These are phyloP conservation scores for Seriola quinqueradiata DNA, from an alignment of 2,113 vertebrate species.

Conservation along the genomic window DNA sequence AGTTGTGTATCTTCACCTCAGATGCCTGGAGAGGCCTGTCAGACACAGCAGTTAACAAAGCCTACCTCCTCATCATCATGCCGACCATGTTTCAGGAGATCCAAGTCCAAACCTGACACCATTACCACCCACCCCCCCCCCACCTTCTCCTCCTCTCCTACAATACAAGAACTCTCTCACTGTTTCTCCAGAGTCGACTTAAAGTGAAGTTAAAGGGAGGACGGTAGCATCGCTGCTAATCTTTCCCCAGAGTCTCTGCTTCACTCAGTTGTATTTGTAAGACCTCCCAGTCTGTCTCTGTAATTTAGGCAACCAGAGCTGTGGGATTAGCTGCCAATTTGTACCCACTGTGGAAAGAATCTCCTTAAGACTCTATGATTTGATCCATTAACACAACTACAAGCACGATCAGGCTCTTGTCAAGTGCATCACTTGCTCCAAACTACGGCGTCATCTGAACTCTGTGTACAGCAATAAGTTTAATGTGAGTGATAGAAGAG, in stretches of 20 bases:
- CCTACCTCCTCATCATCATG: constrained; percentile 74
- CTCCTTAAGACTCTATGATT: constrained; percentile 42
- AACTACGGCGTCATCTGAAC: not conserved
- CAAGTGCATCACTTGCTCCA: constrained; percentile 4
- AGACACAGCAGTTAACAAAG: constrained; percentile 79
- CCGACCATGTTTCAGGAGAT: constrained; percentile 63
- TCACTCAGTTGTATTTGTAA: constrained; percentile 58
- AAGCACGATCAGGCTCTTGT: constrained; percentile 38
- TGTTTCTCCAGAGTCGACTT: constrained; percentile 56
- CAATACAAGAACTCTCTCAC: constrained; percentile 52
- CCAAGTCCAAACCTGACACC: constrained; percentile 74
- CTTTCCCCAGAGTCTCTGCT: constrained; percentile 52
- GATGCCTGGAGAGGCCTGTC: constrained; percentile 77
- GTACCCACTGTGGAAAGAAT: constrained; percentile 42
- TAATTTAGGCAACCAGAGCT: constrained; percentile 62
- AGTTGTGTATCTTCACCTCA: constrained; percentile 80
- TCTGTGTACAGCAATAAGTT: not conserved
- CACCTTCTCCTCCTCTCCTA: constrained; percentile 24
- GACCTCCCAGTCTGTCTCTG: constrained; percentile 57
- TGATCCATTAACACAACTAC: constrained; percentile 49
- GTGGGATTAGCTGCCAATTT: constrained; percentile 64
- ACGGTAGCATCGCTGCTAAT: constrained; percentile 48
- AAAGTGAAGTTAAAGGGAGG: constrained; percentile 60
- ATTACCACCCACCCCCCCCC: constrained; percentile 34
- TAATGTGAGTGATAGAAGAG: not conserved